Base-by-base conservation (phyloP, 2,113 vertebrate genomes). In the Spea bombifrons region DNA sequence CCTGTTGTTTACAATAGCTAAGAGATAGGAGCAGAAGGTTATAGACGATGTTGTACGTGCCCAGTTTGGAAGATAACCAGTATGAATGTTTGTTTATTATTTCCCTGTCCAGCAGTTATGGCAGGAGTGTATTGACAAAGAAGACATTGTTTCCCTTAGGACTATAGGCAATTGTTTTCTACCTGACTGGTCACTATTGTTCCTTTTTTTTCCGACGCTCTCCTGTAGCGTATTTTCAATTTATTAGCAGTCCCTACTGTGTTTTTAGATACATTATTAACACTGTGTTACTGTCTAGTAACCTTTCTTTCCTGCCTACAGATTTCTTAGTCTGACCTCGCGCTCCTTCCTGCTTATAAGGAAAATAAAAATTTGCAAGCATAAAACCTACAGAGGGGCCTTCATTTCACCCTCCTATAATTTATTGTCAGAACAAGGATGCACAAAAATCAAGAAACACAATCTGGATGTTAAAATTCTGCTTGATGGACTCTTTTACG, bases 211-310 rank as follows among this genome's bases (percentile, higher is more conserved):
- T 82, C 5, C n/a, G 61, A 52, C 9, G 82, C 0, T 0, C 78
- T 48, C 75, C 70, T 49, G 76, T 73, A 73, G 47, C 73, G 10
- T 82, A 73, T 69, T 89, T 86, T 82, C 81, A 65, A 45, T 80
- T 15, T 64, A 9, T 75, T 84, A 69, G 67, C 63, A 81, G 81
- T 84, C 72, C 64, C 69, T n/a, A 81, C 49, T 73, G 63, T 66
- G 17, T 46, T 82, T 47, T 82, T 82, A 83, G 4, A 85, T 87
- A 75, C 86, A 89, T 86, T 87, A 83, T 88, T 89, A 82, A 86
- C 83, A 75, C 70, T 65, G 73, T 80, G 82, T 80, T 83, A 83
- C 70, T 55, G 48, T 80, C 67, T 64, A n/a, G 48, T 75, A 86
- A 86, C 82, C 59, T 85, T 88, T 89, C 52, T 45, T 71, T 66